Percentiles rank a stretch among this genome's conserved stretches.
These are phyloP conservation scores for Andrena haemorrhoa DNA, from an alignment of 2,888 invertebrate species.

Conservation along the genomic window DNA sequence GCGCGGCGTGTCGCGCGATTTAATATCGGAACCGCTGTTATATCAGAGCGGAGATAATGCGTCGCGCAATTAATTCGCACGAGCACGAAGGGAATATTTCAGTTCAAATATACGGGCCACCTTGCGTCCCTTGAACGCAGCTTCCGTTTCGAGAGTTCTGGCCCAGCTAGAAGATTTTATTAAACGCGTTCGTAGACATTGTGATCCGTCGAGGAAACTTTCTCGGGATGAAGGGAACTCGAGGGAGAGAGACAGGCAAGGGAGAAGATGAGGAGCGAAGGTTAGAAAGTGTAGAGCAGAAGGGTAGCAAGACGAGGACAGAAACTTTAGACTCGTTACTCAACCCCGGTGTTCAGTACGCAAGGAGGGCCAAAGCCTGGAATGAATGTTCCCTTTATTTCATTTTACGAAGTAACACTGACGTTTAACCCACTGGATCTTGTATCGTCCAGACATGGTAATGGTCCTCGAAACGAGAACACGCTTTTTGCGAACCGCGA, in stretches of 20 bases:
- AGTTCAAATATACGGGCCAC: constrained; percentile 22
- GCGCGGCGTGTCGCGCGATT: constrained; percentile 22
- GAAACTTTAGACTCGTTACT: constrained; percentile 68
- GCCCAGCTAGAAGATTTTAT: constrained; percentile 56
- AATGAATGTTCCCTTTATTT: constrained; percentile 77
- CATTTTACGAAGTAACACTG: constrained; percentile 71
- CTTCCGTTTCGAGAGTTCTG: constrained; percentile 23
- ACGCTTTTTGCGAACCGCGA: constrained; percentile 66
- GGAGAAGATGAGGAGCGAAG: constrained; percentile 34
- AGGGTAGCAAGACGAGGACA: constrained; percentile 34
- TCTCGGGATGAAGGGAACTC: constrained; percentile 41
- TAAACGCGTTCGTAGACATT: constrained; percentile 62
- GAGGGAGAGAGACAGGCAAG: constrained; percentile 13
- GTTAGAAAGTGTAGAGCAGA: constrained; percentile 6
- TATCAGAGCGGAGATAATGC: background rate
- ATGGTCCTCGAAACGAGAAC: constrained; percentile 68
- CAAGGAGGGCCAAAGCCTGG: constrained; percentile 47
- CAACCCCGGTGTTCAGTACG: constrained; percentile 51
- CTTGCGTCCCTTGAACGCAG: constrained; percentile 13
- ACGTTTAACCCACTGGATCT: constrained; percentile 67
- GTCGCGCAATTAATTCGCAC: constrained; percentile 36
- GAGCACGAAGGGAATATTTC: background rate
- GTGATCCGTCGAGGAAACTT: constrained; percentile 60
- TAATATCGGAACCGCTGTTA: constrained; percentile 25
- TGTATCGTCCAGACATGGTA: constrained; percentile 68